Evolutionary conservation across 2,113 vertebrate species (phyloP), one percentile per base, ranked within the genome.

Genomic region (Addax nasomaculatus): DNA sequence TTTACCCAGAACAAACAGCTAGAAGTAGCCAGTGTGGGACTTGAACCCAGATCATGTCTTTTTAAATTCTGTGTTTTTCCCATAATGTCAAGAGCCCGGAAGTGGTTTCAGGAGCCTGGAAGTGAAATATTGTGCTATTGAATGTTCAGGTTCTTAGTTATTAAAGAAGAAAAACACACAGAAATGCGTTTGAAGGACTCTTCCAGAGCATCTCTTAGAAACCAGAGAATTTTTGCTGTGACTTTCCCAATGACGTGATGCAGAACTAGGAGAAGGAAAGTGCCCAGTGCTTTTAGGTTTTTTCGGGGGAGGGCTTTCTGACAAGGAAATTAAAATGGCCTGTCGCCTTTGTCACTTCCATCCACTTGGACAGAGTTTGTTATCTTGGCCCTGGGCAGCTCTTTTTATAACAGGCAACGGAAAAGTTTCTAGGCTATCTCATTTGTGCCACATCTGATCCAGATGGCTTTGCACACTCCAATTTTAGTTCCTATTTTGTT

Each of bases 401-500:
- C 29, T 33, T 85, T 95, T 39, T 53, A 55, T 64, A 83, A 47
- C 47, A 43, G 94, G 39, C 83, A 92, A 10, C 43, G 93, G 87
- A 95, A 95, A 90, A 51, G 29, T 97, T 98, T 70, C 80, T 45
- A 94, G 94, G 73, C 73, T 70, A 19, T 86, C 47, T 95, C 58
- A 25, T 92, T 30, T 51, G 57, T 67, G 45, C 84, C 62, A 85
- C 94, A 83, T 95, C 94, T 87, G 67, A 95, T 90, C 73, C 98
- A 98, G 93, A 93, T 95, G 93, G 96, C 84, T 97, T 90, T 47
- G 36, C 49, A 91, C 81, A 57, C 89, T 95, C 90, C 92, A 90
- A 33, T 94, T 97, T 97, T 95, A 97, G 93, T 96, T 95, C 49
- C 96, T 97, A 64, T 85, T 97, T 98, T 98, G 97, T 98, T 98